Evolutionary conservation across 2,113 vertebrate species (phyloP).

Genomic region (Apistogramma diplotaenia): DNA sequence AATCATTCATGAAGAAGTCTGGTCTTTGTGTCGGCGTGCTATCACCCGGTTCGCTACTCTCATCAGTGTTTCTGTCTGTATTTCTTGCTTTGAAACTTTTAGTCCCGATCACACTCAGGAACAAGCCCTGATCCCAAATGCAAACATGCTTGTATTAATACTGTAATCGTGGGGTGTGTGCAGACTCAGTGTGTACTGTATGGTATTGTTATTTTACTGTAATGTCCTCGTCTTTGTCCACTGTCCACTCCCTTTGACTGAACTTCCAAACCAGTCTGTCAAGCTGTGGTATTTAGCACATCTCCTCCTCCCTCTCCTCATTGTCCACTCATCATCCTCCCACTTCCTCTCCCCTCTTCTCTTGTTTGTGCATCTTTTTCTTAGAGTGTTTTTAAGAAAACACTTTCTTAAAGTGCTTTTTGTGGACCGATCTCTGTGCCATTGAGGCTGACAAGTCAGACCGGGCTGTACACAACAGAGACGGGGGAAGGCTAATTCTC

Average conservation of each 20-base stretch:
- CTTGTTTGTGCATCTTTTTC: neutral
- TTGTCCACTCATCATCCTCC: neutral
- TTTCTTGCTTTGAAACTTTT: neutral
- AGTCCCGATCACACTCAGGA: neutral
- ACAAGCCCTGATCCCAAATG: neutral
- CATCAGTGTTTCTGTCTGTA: neutral
- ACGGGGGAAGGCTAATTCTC: constrained; percentile 35
- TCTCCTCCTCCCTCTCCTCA: neutral
- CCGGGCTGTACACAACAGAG: constrained; percentile 2
- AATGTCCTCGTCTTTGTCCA: neutral
- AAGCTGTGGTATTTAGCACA: neutral
- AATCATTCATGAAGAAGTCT: constrained; percentile 53
- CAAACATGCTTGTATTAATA: neutral
- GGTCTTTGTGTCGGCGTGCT: constrained; percentile 26
- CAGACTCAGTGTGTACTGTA: neutral
- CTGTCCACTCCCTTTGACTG: constrained; percentile 4
- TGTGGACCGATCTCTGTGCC: neutral
- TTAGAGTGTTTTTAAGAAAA: constrained; percentile 1
- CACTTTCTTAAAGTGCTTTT: constrained; percentile 4
- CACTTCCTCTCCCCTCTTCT: neutral
- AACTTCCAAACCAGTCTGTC: constrained; percentile 6
- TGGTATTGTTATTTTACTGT: neutral
- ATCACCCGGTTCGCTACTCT: neutral
- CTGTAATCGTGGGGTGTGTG: neutral
- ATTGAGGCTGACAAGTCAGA: constrained; percentile 34